A percentile compares a stretch with the other conserved stretches of the same genome.
Conservation (phyloP, 2,113 vertebrate species). For the Calyptommatus sinebrachiatus region DNA sequence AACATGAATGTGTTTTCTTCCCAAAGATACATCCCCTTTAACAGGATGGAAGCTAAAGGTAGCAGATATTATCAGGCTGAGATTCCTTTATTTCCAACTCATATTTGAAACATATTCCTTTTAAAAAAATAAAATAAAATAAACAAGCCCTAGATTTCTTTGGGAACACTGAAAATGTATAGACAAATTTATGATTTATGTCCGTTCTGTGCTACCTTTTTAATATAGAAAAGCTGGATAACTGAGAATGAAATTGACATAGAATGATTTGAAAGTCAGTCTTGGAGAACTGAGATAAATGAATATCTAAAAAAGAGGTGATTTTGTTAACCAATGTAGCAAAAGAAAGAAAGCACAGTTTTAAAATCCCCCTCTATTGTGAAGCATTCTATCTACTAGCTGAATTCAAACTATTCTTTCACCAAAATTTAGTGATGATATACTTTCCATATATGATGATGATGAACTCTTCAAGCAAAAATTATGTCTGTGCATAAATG, state of each 20-base stretch:
- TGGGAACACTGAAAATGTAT: not conserved
- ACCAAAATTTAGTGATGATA: no score
- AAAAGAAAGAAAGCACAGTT: not conserved
- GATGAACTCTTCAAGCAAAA: no score
- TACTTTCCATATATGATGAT: no score
- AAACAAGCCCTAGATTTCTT: not conserved
- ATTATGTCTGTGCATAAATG: no score
- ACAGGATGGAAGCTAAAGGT: not conserved
- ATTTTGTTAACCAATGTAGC: not conserved
- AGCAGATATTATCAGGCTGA: no score
- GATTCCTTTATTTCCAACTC: no score
- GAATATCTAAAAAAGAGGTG: not conserved
- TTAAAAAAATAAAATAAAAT: not conserved
- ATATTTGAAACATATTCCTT: not conserved
- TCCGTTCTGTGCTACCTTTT: not conserved
- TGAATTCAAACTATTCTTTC: not conserved
- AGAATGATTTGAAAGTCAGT: not conserved
- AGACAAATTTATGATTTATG: not conserved
- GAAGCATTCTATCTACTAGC: not conserved
- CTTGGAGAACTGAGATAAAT: not conserved
- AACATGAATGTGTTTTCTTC: not conserved
- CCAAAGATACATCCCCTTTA: not conserved
- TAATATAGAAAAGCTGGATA: not conserved
- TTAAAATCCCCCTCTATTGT: not conserved
- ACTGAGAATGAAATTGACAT: not conserved